Percentiles rank a stretch among this genome's conserved stretches.
Conservation (phyloP, 2,113 vertebrate species). For the Beaufortia kweichowensis region DNA sequence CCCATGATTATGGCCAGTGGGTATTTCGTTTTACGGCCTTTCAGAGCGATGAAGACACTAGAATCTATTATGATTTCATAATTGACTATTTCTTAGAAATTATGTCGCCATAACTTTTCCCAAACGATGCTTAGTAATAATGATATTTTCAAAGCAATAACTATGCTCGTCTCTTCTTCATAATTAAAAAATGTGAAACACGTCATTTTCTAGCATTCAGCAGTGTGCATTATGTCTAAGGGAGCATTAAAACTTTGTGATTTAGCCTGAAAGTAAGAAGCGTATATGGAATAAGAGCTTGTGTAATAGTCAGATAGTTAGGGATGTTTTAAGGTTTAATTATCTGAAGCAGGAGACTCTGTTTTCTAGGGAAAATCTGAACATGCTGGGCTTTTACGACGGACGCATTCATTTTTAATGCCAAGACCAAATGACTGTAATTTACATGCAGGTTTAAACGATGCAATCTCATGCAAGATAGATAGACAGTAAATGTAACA, state of each 20-base stretch:
- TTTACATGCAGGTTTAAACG: constrained; percentile 18
- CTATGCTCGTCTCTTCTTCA: background rate
- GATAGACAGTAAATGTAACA: constrained; percentile 4
- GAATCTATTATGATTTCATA: constrained; percentile 4
- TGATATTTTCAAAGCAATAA: constrained; percentile 15
- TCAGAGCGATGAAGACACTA: constrained; percentile 35
- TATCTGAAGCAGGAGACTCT: constrained; percentile 24
- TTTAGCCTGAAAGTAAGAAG: constrained; percentile 10
- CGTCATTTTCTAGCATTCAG: background rate
- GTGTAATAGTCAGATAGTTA: constrained; percentile 26
- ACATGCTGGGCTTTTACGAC: constrained; percentile 26
- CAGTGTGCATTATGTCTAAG: constrained; percentile 9
- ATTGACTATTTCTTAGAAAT: background rate
- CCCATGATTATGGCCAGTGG: constrained; percentile 41
- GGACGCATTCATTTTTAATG: constrained; percentile 42
- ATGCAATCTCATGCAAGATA: constrained; percentile 26
- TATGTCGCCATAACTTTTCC: background rate
- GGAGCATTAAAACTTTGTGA: background rate
- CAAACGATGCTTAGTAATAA: background rate
- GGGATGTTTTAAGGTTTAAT: constrained; percentile 12
- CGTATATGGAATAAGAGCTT: constrained; percentile 17
- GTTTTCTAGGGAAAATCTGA: constrained; percentile 26
- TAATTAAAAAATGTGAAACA: constrained; percentile 9
- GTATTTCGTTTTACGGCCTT: constrained; percentile 41
- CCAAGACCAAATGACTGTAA: constrained; percentile 41